These are phyloP conservation scores for Cavia aperea DNA, from an alignment of 2,113 vertebrate genomes.

Conservation along the genomic window DNA sequence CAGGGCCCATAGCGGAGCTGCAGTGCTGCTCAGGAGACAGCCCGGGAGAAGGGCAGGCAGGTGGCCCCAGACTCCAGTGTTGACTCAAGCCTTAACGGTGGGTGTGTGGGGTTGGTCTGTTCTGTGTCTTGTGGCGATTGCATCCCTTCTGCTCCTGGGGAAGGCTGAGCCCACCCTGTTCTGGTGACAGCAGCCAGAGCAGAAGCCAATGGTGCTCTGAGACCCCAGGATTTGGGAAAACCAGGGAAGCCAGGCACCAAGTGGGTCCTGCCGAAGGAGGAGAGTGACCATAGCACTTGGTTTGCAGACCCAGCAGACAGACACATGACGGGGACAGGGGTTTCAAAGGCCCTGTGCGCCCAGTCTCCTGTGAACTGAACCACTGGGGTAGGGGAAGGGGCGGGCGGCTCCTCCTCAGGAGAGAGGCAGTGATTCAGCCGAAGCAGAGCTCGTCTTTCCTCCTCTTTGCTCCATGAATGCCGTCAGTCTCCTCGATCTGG, in stretches of 20 bases:
- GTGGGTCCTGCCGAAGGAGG: background rate
- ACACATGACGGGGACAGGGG: background rate
- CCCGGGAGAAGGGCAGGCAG: background rate
- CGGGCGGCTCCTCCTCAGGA: background rate
- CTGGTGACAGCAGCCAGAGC: no score
- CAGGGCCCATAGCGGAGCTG: background rate
- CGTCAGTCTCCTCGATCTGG: background rate
- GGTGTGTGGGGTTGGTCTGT: background rate
- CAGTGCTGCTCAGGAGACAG: background rate
- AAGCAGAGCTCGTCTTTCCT: background rate
- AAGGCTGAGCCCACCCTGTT: background rate
- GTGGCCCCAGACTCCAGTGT: rapidly evolving
- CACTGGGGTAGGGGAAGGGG: background rate
- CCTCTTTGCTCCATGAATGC: background rate
- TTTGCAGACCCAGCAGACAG: background rate
- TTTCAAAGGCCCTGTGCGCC: background rate
- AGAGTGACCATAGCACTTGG: background rate
- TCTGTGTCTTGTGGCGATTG: background rate
- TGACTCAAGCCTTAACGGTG: background rate
- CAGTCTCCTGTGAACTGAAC: background rate
- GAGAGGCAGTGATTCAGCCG: background rate
- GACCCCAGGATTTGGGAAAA: background rate
- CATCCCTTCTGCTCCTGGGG: background rate
- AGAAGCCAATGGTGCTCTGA: background rate
- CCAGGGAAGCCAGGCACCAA: background rate